These are phyloP conservation scores for Lagria hirta DNA, from an alignment of 2,888 invertebrate species.

Conservation along the genomic window DNA sequence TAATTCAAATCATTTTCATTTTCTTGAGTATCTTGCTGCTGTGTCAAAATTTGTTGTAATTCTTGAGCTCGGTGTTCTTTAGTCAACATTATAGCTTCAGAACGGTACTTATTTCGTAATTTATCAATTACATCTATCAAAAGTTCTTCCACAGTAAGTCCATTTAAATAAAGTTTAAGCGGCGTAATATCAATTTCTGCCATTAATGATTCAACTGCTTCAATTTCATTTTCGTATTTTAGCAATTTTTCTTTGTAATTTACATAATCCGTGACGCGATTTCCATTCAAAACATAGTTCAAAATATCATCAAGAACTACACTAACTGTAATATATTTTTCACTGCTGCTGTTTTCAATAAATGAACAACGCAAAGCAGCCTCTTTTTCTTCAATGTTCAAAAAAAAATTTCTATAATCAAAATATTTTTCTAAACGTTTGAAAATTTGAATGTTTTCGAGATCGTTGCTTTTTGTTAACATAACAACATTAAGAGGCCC, in stretches of 20 bases:
- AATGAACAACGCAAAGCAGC: slow-evolving; percentile 42
- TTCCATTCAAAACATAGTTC: slow-evolving; percentile 23
- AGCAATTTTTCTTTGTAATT: slow-evolving; percentile 32
- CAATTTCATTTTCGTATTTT: slow-evolving; percentile 36
- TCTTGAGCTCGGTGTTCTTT: slow-evolving; percentile 57
- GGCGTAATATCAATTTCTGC: slow-evolving; percentile 31
- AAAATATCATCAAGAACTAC: slow-evolving; percentile 29
- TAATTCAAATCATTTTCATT: slow-evolving; percentile 42
- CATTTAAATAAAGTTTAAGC: slow-evolving; percentile 39
- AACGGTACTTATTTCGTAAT: slow-evolving; percentile 49
- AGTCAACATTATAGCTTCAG: slow-evolving; percentile 53
- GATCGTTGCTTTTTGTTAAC: slow-evolving; percentile 57
- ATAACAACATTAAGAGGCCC: slow-evolving; percentile 62
- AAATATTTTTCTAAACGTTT: slow-evolving; percentile 40
- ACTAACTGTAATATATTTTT: no score
- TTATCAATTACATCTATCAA: slow-evolving; percentile 41
- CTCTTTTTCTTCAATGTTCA: slow-evolving; percentile 36
- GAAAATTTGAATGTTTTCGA: slow-evolving; percentile 51
- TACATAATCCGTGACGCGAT: slow-evolving; percentile 20
- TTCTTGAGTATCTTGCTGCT: slow-evolving; percentile 51
- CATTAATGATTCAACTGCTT: slow-evolving; percentile 37
- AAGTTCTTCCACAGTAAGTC: slow-evolving; percentile 41
- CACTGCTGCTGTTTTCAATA: slow-evolving; percentile 26
- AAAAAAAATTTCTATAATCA: slow-evolving; percentile 44
- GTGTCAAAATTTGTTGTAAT: slow-evolving; percentile 54